Evolutionary conservation across 2,797 vertebrate species (phyloP).

Genomic region (Mionectes olivaceus): DNA sequence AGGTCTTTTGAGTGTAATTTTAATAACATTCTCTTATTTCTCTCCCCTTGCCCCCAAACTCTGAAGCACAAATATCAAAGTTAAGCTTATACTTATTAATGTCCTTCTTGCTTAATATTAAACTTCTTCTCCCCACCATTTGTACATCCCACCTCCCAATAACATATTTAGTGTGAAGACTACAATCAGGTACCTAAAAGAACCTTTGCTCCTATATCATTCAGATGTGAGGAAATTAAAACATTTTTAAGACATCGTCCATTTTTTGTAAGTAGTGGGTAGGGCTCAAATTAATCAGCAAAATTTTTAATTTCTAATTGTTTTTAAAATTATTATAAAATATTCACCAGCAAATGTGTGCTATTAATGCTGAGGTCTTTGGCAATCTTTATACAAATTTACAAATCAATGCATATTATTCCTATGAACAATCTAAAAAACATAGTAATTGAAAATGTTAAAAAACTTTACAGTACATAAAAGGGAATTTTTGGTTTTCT

Average conservation of each 20-base stretch:
- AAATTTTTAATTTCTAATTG: neutral
- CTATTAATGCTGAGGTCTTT: neutral
- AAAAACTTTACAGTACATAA: neutral
- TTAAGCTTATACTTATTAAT: neutral
- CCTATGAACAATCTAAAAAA: neutral
- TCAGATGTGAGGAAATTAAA: neutral
- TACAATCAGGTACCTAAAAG: neutral
- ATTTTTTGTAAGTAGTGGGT: neutral
- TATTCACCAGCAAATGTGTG: neutral
- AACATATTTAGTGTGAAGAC: neutral
- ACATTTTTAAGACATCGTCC: neutral
- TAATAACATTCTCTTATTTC: neutral
- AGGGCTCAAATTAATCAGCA: neutral
- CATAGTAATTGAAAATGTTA: neutral
- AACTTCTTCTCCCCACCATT: neutral
- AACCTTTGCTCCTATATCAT: neutral
- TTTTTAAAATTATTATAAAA: neutral
- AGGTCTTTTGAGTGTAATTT: neutral
- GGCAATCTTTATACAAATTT: neutral
- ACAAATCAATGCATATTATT: neutral
- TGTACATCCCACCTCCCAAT: neutral
- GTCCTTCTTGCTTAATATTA: neutral
- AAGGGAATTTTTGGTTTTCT: neutral
- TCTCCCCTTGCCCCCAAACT: rapidly evolving
- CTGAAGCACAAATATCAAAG: conserved; percentile 4